Conservation (phyloP, 2,888 invertebrate genomes). For the Zonitis immaculata region DNA sequence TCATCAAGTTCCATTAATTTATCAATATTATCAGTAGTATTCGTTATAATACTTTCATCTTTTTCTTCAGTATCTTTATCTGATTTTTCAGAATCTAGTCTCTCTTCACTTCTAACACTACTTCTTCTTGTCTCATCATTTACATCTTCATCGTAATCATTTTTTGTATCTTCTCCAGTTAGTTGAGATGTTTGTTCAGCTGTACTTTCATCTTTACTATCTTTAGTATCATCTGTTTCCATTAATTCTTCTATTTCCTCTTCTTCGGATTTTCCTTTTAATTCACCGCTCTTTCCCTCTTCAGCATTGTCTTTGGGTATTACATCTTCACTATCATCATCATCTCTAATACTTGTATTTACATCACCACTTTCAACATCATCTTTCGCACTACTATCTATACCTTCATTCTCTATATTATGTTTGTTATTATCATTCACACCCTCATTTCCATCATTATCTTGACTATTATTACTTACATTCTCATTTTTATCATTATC, state of each 20-base stretch:
- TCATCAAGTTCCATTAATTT: not conserved
- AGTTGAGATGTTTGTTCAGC: not conserved
- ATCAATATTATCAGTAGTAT: not conserved
- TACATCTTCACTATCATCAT: not conserved
- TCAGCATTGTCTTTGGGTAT: too few relatives aligned
- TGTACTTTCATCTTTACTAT: not conserved
- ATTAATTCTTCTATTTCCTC: not conserved
- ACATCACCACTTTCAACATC: not conserved
- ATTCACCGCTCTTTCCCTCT: too few relatives aligned
- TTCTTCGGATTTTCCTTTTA: not conserved
- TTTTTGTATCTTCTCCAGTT: not conserved
- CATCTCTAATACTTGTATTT: not conserved
- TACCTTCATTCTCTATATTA: too few relatives aligned
- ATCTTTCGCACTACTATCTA: too few relatives aligned
- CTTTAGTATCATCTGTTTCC: not conserved
- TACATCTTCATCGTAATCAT: not conserved
- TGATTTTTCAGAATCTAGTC: not conserved
- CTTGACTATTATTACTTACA: too few relatives aligned
- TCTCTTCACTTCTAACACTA: not conserved
- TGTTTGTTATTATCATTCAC: too few relatives aligned
- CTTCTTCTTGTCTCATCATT: not conserved
- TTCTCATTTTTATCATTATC: too few relatives aligned
- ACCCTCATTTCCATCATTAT: too few relatives aligned
- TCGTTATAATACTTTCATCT: slow-evolving; percentile 14
- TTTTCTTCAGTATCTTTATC: slow-evolving; percentile 22